Conservation (phyloP, 2,797 vertebrate genomes). For the Acipenser oxyrinchus region DNA sequence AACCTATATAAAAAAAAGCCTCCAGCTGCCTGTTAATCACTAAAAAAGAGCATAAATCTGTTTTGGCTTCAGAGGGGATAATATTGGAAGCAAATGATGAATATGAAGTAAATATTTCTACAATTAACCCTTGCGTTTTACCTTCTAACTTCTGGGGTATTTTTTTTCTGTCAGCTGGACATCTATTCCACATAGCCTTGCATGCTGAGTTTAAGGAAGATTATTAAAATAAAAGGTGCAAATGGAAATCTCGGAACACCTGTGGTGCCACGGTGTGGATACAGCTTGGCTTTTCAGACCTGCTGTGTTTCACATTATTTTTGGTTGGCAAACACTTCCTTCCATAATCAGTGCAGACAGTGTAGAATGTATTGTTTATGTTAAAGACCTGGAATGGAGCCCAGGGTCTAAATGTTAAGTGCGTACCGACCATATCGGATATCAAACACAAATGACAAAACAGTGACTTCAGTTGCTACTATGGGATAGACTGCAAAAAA, state of each 20-base stretch:
- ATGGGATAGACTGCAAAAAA: background rate
- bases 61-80: background rate
- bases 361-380: background rate
- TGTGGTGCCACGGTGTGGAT: background rate
- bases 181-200: too few relatives aligned
- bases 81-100: background rate
- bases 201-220: background rate
- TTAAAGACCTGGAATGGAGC: background rate
- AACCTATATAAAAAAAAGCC: background rate
- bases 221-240: background rate
- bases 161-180: too few relatives aligned
- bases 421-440: background rate
- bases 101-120: background rate
- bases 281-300: background rate
- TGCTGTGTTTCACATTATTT: constrained; percentile 1
- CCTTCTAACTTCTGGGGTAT: too few relatives aligned
- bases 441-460: background rate
- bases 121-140: background rate
- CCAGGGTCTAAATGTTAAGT: background rate
- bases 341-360: background rate
- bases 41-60: background rate
- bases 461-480: background rate
- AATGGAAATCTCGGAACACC: background rate
- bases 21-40: background rate
- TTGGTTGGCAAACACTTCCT: background rate